Percentiles rank a stretch among this genome's conserved stretches.
Conservation (phyloP, 2,888 invertebrate species). For the Buathra laborator region DNA sequence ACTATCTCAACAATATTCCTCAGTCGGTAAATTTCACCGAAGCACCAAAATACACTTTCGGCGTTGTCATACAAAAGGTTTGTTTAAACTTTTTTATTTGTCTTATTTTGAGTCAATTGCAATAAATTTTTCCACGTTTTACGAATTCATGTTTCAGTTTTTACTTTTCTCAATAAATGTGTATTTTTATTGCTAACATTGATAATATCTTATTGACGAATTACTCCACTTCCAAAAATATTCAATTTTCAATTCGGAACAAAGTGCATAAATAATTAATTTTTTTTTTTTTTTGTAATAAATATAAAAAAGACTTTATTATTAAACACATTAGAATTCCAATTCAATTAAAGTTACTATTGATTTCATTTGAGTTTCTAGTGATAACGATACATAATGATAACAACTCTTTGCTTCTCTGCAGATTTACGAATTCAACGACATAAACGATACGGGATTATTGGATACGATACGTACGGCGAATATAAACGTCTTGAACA, state of each 20-base stretch:
- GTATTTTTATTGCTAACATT: no score
- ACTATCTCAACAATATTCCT: conserved; percentile 78
- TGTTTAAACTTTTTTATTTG: conserved; percentile 56
- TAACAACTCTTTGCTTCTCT: conserved; percentile 1
- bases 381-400: not conserved
- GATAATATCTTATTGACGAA: no score
- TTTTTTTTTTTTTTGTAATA: no score
- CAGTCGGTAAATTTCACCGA: conserved; percentile 85
- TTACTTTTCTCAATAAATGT: no score
- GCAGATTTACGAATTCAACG: conserved; percentile 88
- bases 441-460: conserved; percentile 86
- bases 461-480: conserved; percentile 79
- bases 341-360: not conserved
- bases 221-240: no score
- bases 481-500: conserved; percentile 82
- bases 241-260: no score
- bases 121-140: not conserved
- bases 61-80: conserved; percentile 88
- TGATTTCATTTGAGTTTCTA: not conserved
- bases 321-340: no score
- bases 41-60: conserved; percentile 87
- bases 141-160: not conserved
- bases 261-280: no score
- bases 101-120: not conserved
- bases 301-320: no score